Percentiles rank a stretch among this genome's conserved stretches.
These are phyloP conservation scores for Cabera pusaria DNA, from an alignment of 2,888 invertebrate species.

Conservation along the genomic window DNA sequence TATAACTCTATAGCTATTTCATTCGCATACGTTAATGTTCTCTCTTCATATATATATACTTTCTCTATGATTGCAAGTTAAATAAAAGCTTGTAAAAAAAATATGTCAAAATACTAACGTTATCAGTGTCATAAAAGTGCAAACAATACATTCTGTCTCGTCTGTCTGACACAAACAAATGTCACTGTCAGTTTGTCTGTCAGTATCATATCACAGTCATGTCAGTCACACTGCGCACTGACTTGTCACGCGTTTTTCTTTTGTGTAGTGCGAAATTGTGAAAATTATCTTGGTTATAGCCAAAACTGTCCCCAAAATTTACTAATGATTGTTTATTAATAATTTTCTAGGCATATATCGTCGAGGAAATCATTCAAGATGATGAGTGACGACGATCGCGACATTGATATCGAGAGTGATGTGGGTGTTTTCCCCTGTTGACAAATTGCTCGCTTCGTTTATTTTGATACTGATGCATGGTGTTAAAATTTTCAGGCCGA, in stretches of 20 bases:
- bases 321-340: slow-evolving; percentile 52
- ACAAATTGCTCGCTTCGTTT: slow-evolving; percentile 42
- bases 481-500: slow-evolving; percentile 85
- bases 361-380: slow-evolving; percentile 46
- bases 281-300: not conserved
- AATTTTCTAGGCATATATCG: slow-evolving; percentile 25
- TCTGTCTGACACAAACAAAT: too few relatives aligned
- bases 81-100: too few relatives aligned
- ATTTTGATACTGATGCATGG: slow-evolving; percentile 40
- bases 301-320: slow-evolving; percentile 24
- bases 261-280: slow-evolving; percentile 25
- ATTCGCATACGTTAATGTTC: too few relatives aligned
- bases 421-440: slow-evolving; percentile 84
- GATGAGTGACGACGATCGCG: slow-evolving; percentile 98
- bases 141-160: too few relatives aligned
- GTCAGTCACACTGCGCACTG: too few relatives aligned
- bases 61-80: too few relatives aligned
- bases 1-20: too few relatives aligned
- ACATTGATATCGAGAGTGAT: slow-evolving; percentile 97
- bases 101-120: too few relatives aligned
- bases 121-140: too few relatives aligned
- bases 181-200: too few relatives aligned
- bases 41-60: too few relatives aligned
- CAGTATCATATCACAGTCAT: too few relatives aligned
- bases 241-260: slow-evolving; percentile 51